Percentiles rank a stretch among this genome's conserved stretches.
Conservation (phyloP, 2,888 invertebrate species). For the Eueremaeus valkanovi region DNA sequence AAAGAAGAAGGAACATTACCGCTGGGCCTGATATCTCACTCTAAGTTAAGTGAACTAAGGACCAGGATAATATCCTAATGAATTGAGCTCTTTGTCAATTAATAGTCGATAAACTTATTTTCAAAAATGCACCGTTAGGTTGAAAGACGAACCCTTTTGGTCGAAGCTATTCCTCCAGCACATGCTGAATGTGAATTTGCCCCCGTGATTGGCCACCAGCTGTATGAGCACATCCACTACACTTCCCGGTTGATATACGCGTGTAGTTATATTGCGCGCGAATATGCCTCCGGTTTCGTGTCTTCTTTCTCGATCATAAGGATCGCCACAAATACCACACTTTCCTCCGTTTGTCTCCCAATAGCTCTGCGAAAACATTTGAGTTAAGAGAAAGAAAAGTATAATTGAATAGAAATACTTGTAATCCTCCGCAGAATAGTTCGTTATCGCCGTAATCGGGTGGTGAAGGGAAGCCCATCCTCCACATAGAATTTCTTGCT, state of each 20-base stretch:
- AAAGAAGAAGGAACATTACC: no score
- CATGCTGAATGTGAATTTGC: conserved; percentile 46
- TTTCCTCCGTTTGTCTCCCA: conserved; percentile 47
- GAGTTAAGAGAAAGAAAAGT: neutral
- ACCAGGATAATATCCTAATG: no score
- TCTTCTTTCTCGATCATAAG: conserved; percentile 44
- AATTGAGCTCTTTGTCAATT: no score
- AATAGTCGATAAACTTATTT: no score
- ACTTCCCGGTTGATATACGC: conserved; percentile 46
- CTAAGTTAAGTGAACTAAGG: no score
- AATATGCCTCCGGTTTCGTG: conserved; percentile 48
- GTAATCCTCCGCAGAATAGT: conserved; percentile 50
- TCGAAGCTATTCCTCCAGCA: conserved; percentile 44
- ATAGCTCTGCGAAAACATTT: conserved; percentile 40
- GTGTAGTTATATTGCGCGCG: conserved; percentile 45
- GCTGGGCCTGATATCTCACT: no score
- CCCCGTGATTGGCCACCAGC: conserved; percentile 47
- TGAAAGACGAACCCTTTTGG: conserved; percentile 23
- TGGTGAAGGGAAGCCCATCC: conserved; percentile 65
- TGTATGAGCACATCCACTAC: conserved; percentile 46
- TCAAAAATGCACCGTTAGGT: no score
- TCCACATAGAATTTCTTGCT: conserved; percentile 50
- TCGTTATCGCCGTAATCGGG: conserved; percentile 50
- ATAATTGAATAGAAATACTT: conserved; percentile 50
- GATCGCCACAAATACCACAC: conserved; percentile 48